Base-by-base conservation (phyloP, 2,888 invertebrate genomes). In the Rhagophthalmus giganteus region DNA sequence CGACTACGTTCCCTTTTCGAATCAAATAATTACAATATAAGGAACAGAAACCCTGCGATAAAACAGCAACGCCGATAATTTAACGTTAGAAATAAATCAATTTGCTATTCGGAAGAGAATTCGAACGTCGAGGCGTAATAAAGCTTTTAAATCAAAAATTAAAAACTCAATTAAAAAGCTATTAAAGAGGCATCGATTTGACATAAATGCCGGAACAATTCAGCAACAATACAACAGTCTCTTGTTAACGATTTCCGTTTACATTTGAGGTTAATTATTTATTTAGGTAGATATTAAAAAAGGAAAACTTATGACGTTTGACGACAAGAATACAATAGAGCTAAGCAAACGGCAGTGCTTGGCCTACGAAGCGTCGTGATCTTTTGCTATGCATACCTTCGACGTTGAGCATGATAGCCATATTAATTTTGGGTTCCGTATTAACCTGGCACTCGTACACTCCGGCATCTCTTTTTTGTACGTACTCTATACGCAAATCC, bases 401-500 rank as follows among this genome's bases (percentile, higher is more conserved):
- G 41, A 92, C 88, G 66, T 82, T 83, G 49, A 92, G 80, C 68
- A 82, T 75, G 66, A 91, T 84, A 31, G 90, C 90, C 81, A 90
- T 83, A 75, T 90, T 91, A 73, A 91, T 87, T 75, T 91, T 92
- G 11, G 91, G 91, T 71, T 92, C 91, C 0, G 90, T 92, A 76
- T 92, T 92, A 62, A 92, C 88, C 80, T 91, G 91, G 67, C 90
- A 91, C 75, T 91, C 90, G 78, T 91, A 91, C 53, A 90, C 85
- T 4, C 90, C 91, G 1, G 86, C 90, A 72, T 92, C 91, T 13
- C 90, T 75, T 34, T 86, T 84, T 76, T 92, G 91, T 9, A 90
- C 90, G 73, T 86, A 91, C 69, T 87, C 87, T 58, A 93, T 85
- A 74, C 84, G 84, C 59, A 93, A 80, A 73, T 89, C 88, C 91